Percentiles rank a stretch among this genome's conserved stretches.
phyloP scores from a whole-genome alignment of 1,140 invertebrate genomes.

The Metopolophium dirhodum region DNA sequence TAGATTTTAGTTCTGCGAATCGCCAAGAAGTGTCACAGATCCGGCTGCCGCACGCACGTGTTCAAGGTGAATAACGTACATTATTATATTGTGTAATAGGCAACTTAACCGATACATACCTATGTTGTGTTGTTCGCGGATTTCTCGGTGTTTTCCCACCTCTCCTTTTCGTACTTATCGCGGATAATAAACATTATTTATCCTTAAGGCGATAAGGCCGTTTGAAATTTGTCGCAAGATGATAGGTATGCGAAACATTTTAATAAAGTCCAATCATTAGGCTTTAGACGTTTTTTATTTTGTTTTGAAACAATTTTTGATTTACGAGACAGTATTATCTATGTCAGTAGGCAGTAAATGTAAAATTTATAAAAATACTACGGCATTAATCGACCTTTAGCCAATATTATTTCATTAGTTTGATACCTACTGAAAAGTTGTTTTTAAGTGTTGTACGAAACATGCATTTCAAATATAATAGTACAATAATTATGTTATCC shows the following conservation, averaged over 20 bases:
- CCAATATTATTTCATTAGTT: neutral
- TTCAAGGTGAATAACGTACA: conserved; percentile 12
- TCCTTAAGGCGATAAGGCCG: neutral
- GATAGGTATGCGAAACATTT: neutral
- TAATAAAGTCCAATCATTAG: neutral
- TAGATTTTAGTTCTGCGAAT: neutral
- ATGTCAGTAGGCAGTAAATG: neutral
- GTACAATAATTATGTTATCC: neutral
- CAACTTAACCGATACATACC: neutral
- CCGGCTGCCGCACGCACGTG: neutral
- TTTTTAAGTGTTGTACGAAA: neutral
- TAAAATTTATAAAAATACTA: too few species aligned
- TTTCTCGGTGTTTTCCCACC: neutral
- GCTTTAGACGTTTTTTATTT: neutral
- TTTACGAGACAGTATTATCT: neutral
- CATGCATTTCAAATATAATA: neutral
- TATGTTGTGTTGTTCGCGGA: neutral
- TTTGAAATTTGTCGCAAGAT: neutral
- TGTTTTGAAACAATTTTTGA: neutral
- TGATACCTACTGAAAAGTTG: neutral
- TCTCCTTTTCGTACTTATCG: neutral
- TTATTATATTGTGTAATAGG: neutral
- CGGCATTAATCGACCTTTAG: neutral
- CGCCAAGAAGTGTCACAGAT: neutral
- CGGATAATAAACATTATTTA: neutral